phyloP scores from a whole-genome alignment of 2,113 vertebrate genomes.

The Onychostruthus taczanowskii region DNA sequence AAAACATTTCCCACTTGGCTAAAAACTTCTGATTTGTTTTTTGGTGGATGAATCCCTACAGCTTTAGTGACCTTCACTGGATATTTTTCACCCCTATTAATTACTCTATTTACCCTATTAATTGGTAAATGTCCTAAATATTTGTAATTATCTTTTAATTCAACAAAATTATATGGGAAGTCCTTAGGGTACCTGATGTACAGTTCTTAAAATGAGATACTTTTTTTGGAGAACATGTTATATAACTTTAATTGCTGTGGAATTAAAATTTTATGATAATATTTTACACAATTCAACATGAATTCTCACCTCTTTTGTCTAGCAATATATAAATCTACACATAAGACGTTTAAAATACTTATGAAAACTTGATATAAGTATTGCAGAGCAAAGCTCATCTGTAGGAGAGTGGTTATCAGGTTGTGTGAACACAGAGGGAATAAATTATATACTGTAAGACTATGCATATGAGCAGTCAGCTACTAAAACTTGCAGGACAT shows the following conservation, averaged over 20 bases:
- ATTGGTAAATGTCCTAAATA: background rate
- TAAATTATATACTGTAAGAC: background rate
- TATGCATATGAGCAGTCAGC: background rate
- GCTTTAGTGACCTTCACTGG: background rate
- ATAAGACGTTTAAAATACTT: background rate
- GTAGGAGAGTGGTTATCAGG: background rate
- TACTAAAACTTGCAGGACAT: background rate
- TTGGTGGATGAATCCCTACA: constrained; percentile 6
- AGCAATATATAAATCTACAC: background rate
- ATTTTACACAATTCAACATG: background rate
- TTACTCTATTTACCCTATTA: background rate
- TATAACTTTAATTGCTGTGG: background rate
- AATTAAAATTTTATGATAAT: background rate
- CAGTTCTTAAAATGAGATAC: background rate
- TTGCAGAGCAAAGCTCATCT: background rate
- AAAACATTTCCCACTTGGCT: constrained; percentile 47
- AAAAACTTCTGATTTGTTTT: constrained; percentile 47
- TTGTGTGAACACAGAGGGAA: background rate
- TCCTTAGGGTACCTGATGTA: background rate
- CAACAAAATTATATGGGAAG: background rate
- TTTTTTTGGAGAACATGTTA: background rate
- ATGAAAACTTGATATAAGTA: background rate
- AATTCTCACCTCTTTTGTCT: background rate
- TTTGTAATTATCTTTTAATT: background rate
- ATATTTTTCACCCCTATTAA: background rate